Percentiles rank a stretch among this genome's conserved stretches.
Conservation (phyloP, 2,888 invertebrate genomes). For the Dichetophora obliterata region DNA sequence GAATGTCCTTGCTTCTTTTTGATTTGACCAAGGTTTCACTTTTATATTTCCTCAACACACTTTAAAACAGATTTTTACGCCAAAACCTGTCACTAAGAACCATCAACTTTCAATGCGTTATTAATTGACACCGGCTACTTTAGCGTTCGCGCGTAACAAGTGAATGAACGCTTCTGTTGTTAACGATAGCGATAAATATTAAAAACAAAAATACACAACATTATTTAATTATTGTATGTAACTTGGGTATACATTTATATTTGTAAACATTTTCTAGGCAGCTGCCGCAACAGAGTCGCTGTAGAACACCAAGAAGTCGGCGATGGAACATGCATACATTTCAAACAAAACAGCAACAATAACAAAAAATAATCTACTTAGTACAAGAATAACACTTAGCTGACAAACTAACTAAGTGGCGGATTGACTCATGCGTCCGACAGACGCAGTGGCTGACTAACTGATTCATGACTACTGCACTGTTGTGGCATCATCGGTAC, state of each 20-base stretch:
- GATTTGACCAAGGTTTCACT: not conserved
- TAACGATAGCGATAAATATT: conserved; percentile 60
- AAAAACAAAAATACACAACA: conserved; percentile 28
- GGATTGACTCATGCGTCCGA: not conserved
- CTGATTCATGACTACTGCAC: conserved; percentile 25
- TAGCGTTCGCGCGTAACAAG: conserved; percentile 53
- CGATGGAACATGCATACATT: conserved; percentile 5
- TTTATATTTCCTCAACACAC: not conserved
- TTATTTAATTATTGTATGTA: conserved; percentile 47
- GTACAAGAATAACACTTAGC: not conserved
- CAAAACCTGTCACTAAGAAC: too few species aligned
- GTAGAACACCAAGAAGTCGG: not conserved
- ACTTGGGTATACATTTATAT: conserved; percentile 23
- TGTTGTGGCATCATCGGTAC: conserved; percentile 26
- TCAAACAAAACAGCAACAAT: not conserved
- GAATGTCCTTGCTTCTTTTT: not conserved
- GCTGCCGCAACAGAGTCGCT: conserved; percentile 15
- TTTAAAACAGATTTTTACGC: not conserved
- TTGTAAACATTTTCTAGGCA: conserved; percentile 21
- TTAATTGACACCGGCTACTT: not conserved
- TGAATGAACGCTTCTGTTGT: conserved; percentile 62
- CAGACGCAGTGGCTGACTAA: conserved; percentile 9
- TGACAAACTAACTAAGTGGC: not conserved
- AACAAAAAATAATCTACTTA: not conserved
- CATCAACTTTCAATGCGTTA: conserved; percentile 1